phyloP scores from a whole-genome alignment of 2,797 vertebrate genomes.

The Schizopygopsis malacanthus region DNA sequence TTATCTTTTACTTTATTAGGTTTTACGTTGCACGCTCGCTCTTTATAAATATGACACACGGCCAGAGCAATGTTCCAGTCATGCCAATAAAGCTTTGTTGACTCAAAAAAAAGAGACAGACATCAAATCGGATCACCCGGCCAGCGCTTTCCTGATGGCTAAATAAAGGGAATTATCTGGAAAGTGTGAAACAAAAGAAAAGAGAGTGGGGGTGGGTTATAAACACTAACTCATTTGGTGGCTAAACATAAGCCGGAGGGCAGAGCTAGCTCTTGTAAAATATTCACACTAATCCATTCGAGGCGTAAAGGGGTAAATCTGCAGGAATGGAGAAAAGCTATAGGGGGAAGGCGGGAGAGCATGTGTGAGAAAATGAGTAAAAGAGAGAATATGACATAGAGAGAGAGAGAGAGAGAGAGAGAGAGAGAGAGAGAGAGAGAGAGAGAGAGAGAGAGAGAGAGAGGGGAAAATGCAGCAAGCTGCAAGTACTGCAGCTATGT shows the following conservation, averaged over 20 bases:
- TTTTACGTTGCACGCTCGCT: neutral
- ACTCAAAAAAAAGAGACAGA: constrained; percentile 21
- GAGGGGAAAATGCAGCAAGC: constrained; percentile 74
- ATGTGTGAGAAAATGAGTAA: constrained; percentile 54
- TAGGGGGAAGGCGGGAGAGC: constrained; percentile 30
- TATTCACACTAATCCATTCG: constrained; percentile 74
- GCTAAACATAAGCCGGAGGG: constrained; percentile 61
- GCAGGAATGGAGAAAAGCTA: constrained; percentile 61
- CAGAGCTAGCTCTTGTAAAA: constrained; percentile 70
- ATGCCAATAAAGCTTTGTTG: constrained; percentile 25
- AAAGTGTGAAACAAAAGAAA: constrained; percentile 81
- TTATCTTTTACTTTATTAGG: neutral
- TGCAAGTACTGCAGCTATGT: constrained; percentile 78
- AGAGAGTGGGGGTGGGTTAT: constrained; percentile 63
- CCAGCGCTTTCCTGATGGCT: constrained; percentile 43
- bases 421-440: too few species aligned
- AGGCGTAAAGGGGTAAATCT: constrained; percentile 53
- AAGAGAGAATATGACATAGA: constrained; percentile 19
- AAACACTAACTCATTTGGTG: constrained; percentile 71
- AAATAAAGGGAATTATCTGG: constrained; percentile 77
- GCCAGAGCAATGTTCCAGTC: constrained; percentile 5
- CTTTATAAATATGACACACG: constrained; percentile 24
- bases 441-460: constrained; percentile 34
- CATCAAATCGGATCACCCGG: constrained; percentile 8
- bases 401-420: neutral